A percentile compares a stretch with the other conserved stretches of the same genome.
phyloP scores from a whole-genome alignment of 2,888 invertebrate genomes.

The Epinotia brunnichana region DNA sequence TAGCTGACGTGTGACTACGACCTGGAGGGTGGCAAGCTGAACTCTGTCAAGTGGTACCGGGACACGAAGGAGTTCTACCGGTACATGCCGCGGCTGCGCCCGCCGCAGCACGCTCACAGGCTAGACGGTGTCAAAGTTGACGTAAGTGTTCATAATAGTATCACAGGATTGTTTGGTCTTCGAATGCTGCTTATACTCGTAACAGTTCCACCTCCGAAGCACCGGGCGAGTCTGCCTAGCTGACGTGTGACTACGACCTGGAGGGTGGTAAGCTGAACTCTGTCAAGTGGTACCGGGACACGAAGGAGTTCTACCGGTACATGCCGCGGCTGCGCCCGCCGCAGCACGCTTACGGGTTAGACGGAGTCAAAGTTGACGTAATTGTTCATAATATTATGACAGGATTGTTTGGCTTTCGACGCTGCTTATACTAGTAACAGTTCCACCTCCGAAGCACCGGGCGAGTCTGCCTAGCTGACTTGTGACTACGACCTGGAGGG shows the following conservation, averaged over 20 bases:
- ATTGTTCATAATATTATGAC: constrained; percentile 28
- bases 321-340: constrained; percentile 85
- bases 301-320: too few species aligned
- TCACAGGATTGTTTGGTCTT: constrained; percentile 68
- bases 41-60: constrained; percentile 85
- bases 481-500: constrained; percentile 86
- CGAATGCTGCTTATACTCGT: constrained; percentile 78
- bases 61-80: too few species aligned
- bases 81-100: constrained; percentile 83
- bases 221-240: constrained; percentile 82
- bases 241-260: constrained; percentile 85
- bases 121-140: constrained; percentile 78
- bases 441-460: constrained; percentile 83
- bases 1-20: constrained; percentile 84
- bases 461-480: constrained; percentile 81
- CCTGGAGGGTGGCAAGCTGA: constrained; percentile 83
- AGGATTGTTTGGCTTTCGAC: constrained; percentile 72
- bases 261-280: constrained; percentile 84
- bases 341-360: constrained; percentile 84
- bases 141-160: too few species aligned
- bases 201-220: constrained; percentile 83
- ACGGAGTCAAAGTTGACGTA: constrained; percentile 71
- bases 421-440: constrained; percentile 80
- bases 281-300: constrained; percentile 83
- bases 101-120: constrained; percentile 85